phyloP scores from a whole-genome alignment of 2,113 vertebrate species.

The Porphyrio hochstetteri region DNA sequence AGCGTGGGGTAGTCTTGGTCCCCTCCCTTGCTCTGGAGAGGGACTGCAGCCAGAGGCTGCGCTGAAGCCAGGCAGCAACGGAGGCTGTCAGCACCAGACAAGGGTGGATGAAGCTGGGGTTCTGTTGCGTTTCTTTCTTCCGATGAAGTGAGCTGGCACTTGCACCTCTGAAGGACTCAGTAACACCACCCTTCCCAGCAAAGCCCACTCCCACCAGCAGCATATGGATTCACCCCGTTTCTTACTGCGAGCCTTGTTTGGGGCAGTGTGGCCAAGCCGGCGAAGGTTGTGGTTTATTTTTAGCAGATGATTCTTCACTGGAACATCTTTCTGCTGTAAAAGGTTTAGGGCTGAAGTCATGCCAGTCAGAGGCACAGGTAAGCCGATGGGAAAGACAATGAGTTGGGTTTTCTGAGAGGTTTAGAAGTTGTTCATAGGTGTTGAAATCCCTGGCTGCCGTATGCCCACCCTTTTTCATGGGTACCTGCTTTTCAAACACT shows the following conservation, averaged over 20 bases:
- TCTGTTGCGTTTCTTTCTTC: not conserved
- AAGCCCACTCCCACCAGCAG: not conserved
- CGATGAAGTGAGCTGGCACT: not conserved
- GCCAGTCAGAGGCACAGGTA: not conserved
- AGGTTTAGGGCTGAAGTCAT: not conserved
- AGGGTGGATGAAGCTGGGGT: not conserved
- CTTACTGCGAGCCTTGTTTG: not conserved
- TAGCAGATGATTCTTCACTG: not conserved
- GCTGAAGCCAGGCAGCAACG: rapidly evolving
- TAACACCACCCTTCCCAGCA: not conserved
- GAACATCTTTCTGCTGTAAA: not conserved
- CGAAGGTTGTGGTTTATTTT: not conserved
- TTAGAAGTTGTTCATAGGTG: not conserved
- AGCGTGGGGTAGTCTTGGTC: not conserved
- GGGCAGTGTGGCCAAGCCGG: not conserved
- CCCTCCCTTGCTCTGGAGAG: not conserved
- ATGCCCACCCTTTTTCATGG: not conserved
- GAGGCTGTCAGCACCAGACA: not conserved
- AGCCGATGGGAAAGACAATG: not conserved
- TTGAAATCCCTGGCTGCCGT: not conserved
- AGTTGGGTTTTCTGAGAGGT: not conserved
- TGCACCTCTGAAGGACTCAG: not conserved
- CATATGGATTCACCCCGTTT: not conserved
- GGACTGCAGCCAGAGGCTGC: not conserved
- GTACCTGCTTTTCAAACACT: not conserved